These are phyloP conservation scores for Trichonephila clavipes DNA, from an alignment of 1,140 invertebrate genomes.

Conservation along the genomic window DNA sequence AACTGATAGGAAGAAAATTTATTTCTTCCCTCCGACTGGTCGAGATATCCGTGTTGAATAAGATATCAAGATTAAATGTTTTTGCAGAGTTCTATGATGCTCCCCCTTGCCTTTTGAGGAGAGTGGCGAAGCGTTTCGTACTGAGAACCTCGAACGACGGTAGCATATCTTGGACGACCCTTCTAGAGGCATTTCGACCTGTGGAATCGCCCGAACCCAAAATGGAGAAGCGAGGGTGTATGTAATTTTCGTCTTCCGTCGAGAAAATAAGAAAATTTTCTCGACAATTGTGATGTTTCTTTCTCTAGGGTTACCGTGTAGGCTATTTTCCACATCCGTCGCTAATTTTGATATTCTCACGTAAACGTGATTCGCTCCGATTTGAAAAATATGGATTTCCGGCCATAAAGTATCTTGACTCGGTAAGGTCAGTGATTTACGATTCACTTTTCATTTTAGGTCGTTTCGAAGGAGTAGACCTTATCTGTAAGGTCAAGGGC, in stretches of 20 bases:
- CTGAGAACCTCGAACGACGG: too few relatives aligned
- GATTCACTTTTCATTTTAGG: not conserved
- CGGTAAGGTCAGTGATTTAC: slow-evolving; percentile 26
- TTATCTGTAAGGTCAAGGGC: slow-evolving; percentile 25
- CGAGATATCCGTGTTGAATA: not conserved
- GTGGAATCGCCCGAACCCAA: not conserved
- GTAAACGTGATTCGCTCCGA: slow-evolving; percentile 41
- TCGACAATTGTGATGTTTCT: slow-evolving; percentile 54
- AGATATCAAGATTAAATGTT: slow-evolving; percentile 28
- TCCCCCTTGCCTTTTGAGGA: not conserved
- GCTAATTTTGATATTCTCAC: slow-evolving; percentile 42
- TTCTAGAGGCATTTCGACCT: slow-evolving; percentile 41
- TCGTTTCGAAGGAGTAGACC: slow-evolving; percentile 16
- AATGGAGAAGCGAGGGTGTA: slow-evolving; percentile 5
- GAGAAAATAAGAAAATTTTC: slow-evolving; percentile 68
- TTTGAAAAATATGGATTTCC: slow-evolving; percentile 66
- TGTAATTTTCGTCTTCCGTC: slow-evolving; percentile 71
- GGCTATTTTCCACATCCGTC: slow-evolving; percentile 50
- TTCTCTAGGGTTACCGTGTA: slow-evolving; percentile 33
- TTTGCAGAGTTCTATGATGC: not conserved
- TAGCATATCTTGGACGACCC: slow-evolving; percentile 43
- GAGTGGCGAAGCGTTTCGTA: not conserved
- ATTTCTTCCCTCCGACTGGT: not conserved
- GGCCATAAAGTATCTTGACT: slow-evolving; percentile 40
- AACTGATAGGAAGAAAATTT: not conserved